Base-by-base conservation (phyloP, 37 sponge, comb jelly and placozoan genomes). In the Aphrocallistes beatrix region DNA sequence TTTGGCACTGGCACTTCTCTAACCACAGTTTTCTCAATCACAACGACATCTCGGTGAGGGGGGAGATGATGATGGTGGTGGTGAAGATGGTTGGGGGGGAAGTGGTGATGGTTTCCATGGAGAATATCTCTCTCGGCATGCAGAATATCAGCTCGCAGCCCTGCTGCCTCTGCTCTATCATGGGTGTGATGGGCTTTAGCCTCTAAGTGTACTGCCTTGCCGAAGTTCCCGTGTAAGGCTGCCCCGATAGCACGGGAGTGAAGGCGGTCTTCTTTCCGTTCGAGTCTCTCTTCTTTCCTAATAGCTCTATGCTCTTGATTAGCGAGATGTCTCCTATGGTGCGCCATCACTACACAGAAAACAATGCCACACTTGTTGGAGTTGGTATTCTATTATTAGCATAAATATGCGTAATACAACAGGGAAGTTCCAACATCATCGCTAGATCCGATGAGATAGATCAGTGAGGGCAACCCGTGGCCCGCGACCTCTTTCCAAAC, bases 201-300 rank as follows among this genome's bases (percentile, higher is more conserved):
- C 89, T 92, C 75, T 19, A 93, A 86, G 6, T 36, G 85, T 17
- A 91, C 37, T 21, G 93, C 91, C 81, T 89, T 87, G 39, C 91
- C 93, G 21, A 93, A 84, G 50, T 88, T 93, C 8, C 93, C 93
- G 81, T 93, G 93, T 23, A 93, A 84, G 84, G 93, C 93, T 45
- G 93, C 93, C 36, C 88, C 86, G 37, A 88, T 86, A 16, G 93
- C 93, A 48, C 84, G 87, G 75, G 69, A 51, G 45, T 93, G 91
- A 6, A 93, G 90, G 23, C 88, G 81, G 0, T 86, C 88, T 50
- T 91, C 93, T 38, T 93, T 87, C 3, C 89, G 48, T 48, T 90
- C 93, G 0, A 85, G 40, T 16, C 89, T 85, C 21, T 45, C 88
- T 82, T 93, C 93, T 91, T 93, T 81, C 90, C 91, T 38, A 37